Evolutionary conservation across 2,113 vertebrate species (phyloP), one percentile per base, ranked within the genome.

Genomic region (Channa argus): DNA sequence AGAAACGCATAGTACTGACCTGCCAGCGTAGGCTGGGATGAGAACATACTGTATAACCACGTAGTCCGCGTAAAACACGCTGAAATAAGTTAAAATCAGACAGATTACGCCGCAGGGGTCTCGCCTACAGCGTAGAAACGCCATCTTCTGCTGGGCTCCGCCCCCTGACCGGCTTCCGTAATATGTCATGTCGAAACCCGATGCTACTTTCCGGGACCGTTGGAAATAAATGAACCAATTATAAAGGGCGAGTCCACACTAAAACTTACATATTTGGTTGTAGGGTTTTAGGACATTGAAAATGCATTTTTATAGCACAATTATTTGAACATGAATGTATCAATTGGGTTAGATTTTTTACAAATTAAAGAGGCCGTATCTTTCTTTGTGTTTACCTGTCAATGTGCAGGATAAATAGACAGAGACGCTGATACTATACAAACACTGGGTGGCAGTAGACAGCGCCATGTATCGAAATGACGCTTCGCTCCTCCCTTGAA

Each of bases 21-120:
- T 95, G 70, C 74, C 92, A 5, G 92, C 86, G 84, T 93, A 95
- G 33, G 90, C 93, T 1, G 94, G 91, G 63, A 94, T 86, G 60
- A 95, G 92, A 2, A 95, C 92, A 60, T 95, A 95, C 68, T 94
- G 91, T 11, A 96, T 84, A 38, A 95, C 93, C 82, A 95, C 95
- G 64, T 95, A 95, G 77, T 96, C 95, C 13, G 95, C 94, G 74
- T 95, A 96, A 45, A 94, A 93, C 0, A 96, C 93, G 80, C 95
- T 95, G 53, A 95, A 92, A 70, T 96, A 95, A 9, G 95, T 95
- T 44, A 95, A 80, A 73, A 96, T 73, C 4, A 95, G 56, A 52
- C 94, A 96, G 11, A 96, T 83, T 9, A 94, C 84, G 5, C 94
- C 94, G 79, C 94, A 95, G 24, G 90, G 92, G 54, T 94, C 94